Evolutionary conservation across 2,113 vertebrate genomes (phyloP), one percentile per base, ranked within the genome.

Genomic region (Nannospalax galili): DNA sequence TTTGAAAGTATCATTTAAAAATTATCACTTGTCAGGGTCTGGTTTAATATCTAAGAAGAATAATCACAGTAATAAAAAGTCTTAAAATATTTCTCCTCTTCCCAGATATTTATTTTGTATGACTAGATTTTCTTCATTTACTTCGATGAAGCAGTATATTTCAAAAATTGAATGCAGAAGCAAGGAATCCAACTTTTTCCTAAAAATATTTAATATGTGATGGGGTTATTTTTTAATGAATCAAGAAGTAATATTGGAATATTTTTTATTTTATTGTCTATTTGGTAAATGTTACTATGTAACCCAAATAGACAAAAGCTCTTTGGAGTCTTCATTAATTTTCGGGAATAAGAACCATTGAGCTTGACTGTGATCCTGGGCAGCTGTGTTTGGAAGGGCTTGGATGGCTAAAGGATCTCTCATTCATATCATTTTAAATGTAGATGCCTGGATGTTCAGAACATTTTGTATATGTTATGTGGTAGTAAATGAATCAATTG

Each of bases 101-200:
- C 24, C 62, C 62, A 64, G 62, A 19, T 64, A 64, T 24, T 64
- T 64, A 22, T 20, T 24, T 64, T 69, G 87, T 0, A 62, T 92
- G 88, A 62, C 84, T 90, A 67, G 80, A 93, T 73, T 88, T 88
- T 84, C 45, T 88, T 93, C 3, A 72, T 94, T 90, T 90, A 32
- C 45, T 87, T 93, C 52, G 72, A 56, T 24, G 56, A 93, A 92
- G 90, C 4, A 86, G 75, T 2, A 30, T 89, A 77, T 85, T 92
- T 65, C 16, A 75, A 89, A 84, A 70, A 65, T 60, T 82, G 45
- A 86, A 85, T 81, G n/a, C 48, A 88, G 78, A 93, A 93, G 32
- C 12, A 89, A 81, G 85, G 74, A 84, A 37, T 80, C 28, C 24
- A 72, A 35, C 12, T 78, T 89, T 92, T 37, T 77, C 32, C 56